Base-by-base conservation (phyloP, 1,140 invertebrate species). In the Brachionus plicatilis region DNA sequence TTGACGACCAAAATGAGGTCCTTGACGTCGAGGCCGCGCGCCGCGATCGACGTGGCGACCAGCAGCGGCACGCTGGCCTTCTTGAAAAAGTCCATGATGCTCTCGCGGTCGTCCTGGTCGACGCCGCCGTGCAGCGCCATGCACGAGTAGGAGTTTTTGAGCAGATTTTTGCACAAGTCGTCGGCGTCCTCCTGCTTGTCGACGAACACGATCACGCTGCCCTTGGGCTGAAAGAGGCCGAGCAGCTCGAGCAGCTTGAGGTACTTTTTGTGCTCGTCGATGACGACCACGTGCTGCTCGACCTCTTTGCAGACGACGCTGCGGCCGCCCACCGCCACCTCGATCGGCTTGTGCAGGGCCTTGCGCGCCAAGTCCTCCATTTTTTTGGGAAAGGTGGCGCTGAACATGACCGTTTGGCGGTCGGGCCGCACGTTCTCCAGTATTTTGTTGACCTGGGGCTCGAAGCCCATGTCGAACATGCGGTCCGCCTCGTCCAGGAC, bases 381-480 rank as follows among this genome's bases (percentile, higher is more conserved):
- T 90, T 98, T 96, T 4, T 97, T 91, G 0, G 98, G 98, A 88
- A 99, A 99, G 0, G 98, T 99, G 0, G 98, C 98, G 86, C 95
- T 98, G 89, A 99, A 99, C 92, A 99, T 94, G 0, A 99, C 97
- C 0, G 96, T 98, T 90, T 99, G 96, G 68, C 96, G 90, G 90
- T 99, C 97, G 0, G 98, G 98, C 43, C 97, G 91, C 2, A 99
- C 93, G 88, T 98, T 98, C 86, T 99, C 97, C 86, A 99, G 94
- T 65, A 99, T 99, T 86, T 95, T 93, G 85, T 86, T 88, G 88
- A 95, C 94, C 91, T 99, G 97, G 5, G 97, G 97, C 90, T 99
- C 97, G 90, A 99, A 99, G 17, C 97, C 97, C 96, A 99, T 98
- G 88, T 99, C 98, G 88, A 99, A 99, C 97, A 99, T 99, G 45